phyloP scores from a whole-genome alignment of 2,797 vertebrate genomes.

The Eupleurogrammus muticus region DNA sequence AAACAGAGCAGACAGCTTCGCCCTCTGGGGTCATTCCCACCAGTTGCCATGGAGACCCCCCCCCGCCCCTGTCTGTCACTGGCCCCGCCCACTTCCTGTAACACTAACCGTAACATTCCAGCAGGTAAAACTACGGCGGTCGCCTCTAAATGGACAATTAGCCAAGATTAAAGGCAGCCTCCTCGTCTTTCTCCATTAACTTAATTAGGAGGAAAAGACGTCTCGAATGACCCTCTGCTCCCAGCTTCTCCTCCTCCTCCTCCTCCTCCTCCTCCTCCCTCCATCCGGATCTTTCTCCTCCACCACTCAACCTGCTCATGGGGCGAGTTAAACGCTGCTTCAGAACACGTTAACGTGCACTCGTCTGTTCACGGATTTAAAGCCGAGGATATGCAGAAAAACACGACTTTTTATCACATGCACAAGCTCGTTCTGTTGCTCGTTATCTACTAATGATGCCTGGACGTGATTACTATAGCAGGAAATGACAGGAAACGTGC shows the following conservation, averaged over 20 bases:
- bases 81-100: conserved; percentile 70
- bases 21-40: conserved; percentile 27
- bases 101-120: conserved; percentile 76
- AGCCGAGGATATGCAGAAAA: too few relatives aligned
- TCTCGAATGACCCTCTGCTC: conserved; percentile 74
- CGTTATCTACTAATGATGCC: too few relatives aligned
- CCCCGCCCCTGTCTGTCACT: conserved; percentile 36
- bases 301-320: conserved; percentile 46
- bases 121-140: conserved; percentile 78
- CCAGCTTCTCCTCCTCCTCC: conserved; percentile 23
- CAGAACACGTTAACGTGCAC: conserved; percentile 25
- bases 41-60: conserved; percentile 51
- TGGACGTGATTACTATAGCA: too few relatives aligned
- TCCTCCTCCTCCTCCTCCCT: conserved; percentile 17
- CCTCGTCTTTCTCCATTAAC: conserved; percentile 78
- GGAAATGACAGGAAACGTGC: too few relatives aligned
- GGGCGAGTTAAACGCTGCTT: conserved; percentile 25
- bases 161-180: conserved; percentile 82
- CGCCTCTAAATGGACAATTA: conserved; percentile 82
- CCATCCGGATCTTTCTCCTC: too few relatives aligned
- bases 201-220: conserved; percentile 78
- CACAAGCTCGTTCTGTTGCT: too few relatives aligned
- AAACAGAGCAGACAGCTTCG: conserved; percentile 29
- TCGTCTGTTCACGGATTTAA: conserved; percentile 31
- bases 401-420: too few relatives aligned